These are phyloP conservation scores for Leucophenga montana DNA, from an alignment of 2,888 invertebrate genomes.

Conservation along the genomic window DNA sequence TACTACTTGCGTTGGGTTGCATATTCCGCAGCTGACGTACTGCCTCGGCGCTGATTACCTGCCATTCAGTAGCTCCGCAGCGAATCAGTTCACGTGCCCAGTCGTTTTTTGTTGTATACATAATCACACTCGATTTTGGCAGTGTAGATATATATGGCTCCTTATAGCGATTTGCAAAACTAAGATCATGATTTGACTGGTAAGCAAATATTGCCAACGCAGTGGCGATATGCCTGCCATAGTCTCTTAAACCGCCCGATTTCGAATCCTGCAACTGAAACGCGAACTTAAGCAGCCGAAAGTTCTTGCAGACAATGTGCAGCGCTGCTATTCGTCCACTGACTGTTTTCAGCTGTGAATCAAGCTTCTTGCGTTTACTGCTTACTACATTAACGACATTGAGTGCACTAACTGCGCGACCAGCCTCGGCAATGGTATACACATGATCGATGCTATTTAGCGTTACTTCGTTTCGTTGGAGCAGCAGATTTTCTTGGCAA, in stretches of 20 bases:
- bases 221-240: slow-evolving; percentile 86
- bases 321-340: slow-evolving; percentile 71
- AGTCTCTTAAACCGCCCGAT: slow-evolving; percentile 77
- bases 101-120: slow-evolving; percentile 71
- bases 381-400: slow-evolving; percentile 60
- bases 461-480: slow-evolving; percentile 71
- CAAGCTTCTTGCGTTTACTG: slow-evolving; percentile 66
- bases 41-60: slow-evolving; percentile 64
- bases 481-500: slow-evolving; percentile 69
- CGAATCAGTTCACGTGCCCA: slow-evolving; percentile 72
- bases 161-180: slow-evolving; percentile 86
- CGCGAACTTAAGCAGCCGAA: slow-evolving; percentile 89
- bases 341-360: slow-evolving; percentile 69
- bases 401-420: slow-evolving; percentile 60
- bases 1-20: slow-evolving; percentile 41
- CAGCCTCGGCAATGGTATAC: slow-evolving; percentile 68
- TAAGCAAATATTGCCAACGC: slow-evolving; percentile 90
- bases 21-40: slow-evolving; percentile 51
- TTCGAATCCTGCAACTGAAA: slow-evolving; percentile 79
- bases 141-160: slow-evolving; percentile 70
- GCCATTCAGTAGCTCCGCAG: slow-evolving; percentile 72
- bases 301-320: slow-evolving; percentile 78
- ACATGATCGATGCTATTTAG: slow-evolving; percentile 72
- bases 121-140: slow-evolving; percentile 56
- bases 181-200: slow-evolving; percentile 86